Conservation (phyloP, 2,113 vertebrate genomes). For the Hemiprocne comata region DNA sequence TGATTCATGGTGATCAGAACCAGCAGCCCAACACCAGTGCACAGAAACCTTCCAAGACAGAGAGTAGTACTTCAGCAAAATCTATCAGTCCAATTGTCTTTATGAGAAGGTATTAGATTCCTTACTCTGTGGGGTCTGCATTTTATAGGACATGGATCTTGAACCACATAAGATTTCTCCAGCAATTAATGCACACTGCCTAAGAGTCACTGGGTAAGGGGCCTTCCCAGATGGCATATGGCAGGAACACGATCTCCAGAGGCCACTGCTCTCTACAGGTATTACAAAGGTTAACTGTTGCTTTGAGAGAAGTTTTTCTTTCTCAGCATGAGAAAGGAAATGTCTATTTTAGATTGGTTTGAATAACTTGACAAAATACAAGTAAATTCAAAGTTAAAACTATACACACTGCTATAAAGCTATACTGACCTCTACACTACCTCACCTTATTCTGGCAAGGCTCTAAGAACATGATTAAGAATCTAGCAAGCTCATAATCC, state of each 20-base stretch:
- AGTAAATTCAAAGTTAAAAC: neutral
- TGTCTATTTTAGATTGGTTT: neutral
- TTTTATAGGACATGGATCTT: neutral
- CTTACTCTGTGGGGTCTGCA: neutral
- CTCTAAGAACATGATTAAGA: neutral
- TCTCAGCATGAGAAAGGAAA: neutral
- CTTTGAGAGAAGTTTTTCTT: neutral
- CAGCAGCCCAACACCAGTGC: neutral
- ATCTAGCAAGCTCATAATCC: neutral
- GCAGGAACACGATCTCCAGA: neutral
- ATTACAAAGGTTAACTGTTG: neutral
- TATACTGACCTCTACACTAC: neutral
- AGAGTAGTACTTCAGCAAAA: neutral
- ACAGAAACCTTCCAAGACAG: rapidly evolving
- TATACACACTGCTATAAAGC: neutral
- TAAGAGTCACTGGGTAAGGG: neutral
- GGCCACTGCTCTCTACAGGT: neutral
- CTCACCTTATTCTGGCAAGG: neutral
- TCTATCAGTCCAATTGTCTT: neutral
- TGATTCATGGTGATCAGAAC: neutral
- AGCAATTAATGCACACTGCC: neutral
- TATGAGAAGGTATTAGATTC: neutral
- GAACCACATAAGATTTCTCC: neutral
- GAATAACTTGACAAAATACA: neutral
- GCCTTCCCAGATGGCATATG: neutral